These are phyloP conservation scores for Thumatha senex DNA, from an alignment of 2,888 invertebrate species.

Conservation along the genomic window DNA sequence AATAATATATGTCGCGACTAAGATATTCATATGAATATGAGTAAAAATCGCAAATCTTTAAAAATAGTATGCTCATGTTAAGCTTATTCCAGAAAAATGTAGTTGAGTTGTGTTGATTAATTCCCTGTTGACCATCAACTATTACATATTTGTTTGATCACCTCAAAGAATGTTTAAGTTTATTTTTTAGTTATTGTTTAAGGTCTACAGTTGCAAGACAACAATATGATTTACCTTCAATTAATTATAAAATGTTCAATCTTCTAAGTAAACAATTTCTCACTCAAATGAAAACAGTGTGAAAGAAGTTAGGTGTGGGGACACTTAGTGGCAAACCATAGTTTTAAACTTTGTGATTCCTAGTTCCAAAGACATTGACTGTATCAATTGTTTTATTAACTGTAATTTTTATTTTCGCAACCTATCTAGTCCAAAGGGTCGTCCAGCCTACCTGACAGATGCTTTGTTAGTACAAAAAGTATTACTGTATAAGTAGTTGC, in stretches of 20 bases:
- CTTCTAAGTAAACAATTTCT: constrained; percentile 29
- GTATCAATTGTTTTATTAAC: no score
- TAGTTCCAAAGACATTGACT: constrained; percentile 9
- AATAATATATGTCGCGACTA: no score
- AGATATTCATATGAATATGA: no score
- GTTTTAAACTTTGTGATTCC: no score
- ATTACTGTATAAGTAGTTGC: neutral
- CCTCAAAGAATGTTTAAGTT: constrained; percentile 16
- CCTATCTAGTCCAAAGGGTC: no score
- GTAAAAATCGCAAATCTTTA: no score
- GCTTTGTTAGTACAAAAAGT: neutral
- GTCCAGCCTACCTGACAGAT: no score
- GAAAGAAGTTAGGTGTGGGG: constrained; percentile 11
- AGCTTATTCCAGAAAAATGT: no score
- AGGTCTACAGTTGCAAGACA: constrained; percentile 32
- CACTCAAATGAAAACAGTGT: constrained; percentile 29
- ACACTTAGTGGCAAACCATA: constrained; percentile 10
- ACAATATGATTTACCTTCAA: constrained; percentile 41
- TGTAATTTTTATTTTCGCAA: no score
- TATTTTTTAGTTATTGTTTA: no score
- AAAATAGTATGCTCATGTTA: no score
- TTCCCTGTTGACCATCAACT: neutral
- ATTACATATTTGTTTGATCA: neutral
- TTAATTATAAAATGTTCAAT: constrained; percentile 25
- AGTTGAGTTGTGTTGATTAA: no score